Percentiles rank a stretch among this genome's conserved stretches.
These are phyloP conservation scores for Eciton burchellii DNA, from an alignment of 1,140 invertebrate genomes.

Conservation along the genomic window DNA sequence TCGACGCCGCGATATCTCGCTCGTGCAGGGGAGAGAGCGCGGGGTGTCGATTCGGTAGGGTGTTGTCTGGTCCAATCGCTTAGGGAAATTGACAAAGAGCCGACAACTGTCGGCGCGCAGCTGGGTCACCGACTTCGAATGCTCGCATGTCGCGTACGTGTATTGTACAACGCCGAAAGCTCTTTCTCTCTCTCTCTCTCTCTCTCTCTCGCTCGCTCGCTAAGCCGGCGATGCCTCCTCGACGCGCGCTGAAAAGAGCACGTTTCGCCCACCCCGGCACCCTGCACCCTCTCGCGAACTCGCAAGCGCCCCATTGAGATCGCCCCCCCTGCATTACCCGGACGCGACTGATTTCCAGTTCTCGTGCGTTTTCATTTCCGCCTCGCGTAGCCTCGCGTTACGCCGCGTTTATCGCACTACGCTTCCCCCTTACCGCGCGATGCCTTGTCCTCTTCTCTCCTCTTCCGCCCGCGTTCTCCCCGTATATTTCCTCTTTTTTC, in stretches of 20 bases:
- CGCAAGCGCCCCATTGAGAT: constrained; percentile 62
- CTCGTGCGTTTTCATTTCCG: constrained; percentile 64
- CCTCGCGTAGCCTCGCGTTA: constrained; percentile 20
- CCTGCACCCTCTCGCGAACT: constrained; percentile 10
- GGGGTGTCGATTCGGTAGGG: constrained; percentile 60
- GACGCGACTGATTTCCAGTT: constrained; percentile 60
- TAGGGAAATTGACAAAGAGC: constrained; percentile 82
- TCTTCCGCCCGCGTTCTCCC: background rate
- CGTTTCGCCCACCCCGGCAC: constrained; percentile 56
- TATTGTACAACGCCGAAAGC: constrained; percentile 1
- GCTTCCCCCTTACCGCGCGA: constrained; percentile 3
- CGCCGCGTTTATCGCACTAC: constrained; percentile 17
- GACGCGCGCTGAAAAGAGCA: constrained; percentile 67
- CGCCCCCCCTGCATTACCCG: constrained; percentile 63
- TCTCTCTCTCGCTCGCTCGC: too few species aligned
- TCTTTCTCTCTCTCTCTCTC: too few species aligned
- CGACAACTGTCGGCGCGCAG: constrained; percentile 80
- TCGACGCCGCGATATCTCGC: constrained; percentile 66
- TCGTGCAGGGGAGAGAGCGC: constrained; percentile 45
- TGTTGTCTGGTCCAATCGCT: constrained; percentile 76
- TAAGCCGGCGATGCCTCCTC: constrained; percentile 45
- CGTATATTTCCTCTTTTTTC: background rate
- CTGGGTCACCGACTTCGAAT: constrained; percentile 77
- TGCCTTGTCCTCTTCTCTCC: background rate
- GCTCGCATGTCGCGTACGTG: constrained; percentile 39